Evolutionary conservation across 2,888 invertebrate species (phyloP).

Genomic region (Cantharis rufa): DNA sequence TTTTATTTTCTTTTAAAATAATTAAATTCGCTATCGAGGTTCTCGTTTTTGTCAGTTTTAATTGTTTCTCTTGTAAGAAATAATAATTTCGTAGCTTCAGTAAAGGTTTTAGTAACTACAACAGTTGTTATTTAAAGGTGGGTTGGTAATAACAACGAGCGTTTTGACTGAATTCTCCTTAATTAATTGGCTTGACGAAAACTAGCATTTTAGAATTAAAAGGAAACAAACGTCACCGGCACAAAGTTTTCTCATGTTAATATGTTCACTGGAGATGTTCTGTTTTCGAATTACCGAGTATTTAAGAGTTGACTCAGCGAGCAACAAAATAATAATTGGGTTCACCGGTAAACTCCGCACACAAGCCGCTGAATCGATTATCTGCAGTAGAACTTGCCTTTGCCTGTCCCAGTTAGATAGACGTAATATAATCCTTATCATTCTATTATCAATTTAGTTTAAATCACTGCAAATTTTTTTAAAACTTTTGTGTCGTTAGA

Average conservation of each 20-base stretch:
- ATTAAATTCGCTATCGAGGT: not conserved
- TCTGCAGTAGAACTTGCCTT: slow-evolving; percentile 1
- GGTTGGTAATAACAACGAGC: not conserved
- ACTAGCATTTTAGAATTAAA: not conserved
- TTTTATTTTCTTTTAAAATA: not conserved
- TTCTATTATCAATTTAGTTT: not conserved
- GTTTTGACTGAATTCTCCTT: not conserved
- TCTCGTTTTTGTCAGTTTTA: not conserved
- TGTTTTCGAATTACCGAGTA: not conserved
- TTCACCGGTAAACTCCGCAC: slow-evolving; percentile 2
- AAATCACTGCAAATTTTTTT: not conserved
- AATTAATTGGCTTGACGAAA: not conserved
- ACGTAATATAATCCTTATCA: not conserved
- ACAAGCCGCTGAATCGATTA: slow-evolving; percentile 1
- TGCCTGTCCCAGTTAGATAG: not conserved
- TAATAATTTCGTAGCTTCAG: not conserved
- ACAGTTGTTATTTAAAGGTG: not conserved
- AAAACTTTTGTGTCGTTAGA: not conserved
- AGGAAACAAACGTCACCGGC: not conserved
- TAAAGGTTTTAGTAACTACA: not conserved
- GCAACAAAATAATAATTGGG: not conserved
- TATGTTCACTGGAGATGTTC: not conserved
- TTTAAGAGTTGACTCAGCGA: not conserved
- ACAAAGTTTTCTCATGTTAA: not conserved
- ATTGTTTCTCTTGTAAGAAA: not conserved